A percentile compares a stretch with the other conserved stretches of the same genome.
Evolutionary conservation across 2,797 vertebrate species (phyloP).

Genomic region (Fistularia tabacaria): DNA sequence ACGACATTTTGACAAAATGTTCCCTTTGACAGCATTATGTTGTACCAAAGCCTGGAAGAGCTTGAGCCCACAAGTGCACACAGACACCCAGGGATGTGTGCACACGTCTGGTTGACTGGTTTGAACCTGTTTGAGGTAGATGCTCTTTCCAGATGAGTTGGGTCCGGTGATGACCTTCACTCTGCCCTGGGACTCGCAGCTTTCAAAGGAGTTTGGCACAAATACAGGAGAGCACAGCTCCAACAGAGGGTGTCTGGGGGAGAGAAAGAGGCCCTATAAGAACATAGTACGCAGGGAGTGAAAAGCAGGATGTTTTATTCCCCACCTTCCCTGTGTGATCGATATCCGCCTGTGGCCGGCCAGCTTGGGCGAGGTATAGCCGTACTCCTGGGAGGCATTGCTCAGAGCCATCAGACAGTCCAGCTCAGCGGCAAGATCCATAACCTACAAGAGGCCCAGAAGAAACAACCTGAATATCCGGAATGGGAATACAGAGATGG

Average conservation of each 20-base stretch:
- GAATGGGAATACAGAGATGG: too few relatives aligned
- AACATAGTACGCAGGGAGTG: not conserved
- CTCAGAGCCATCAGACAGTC: conserved; percentile 92
- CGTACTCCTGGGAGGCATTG: conserved; percentile 84
- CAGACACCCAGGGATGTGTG: too few relatives aligned
- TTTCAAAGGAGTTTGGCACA: conserved; percentile 86
- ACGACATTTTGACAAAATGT: too few relatives aligned
- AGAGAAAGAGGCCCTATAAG: not conserved
- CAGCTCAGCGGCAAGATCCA: conserved; percentile 86
- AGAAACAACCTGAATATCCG: conserved; percentile 1
- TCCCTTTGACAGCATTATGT: too few relatives aligned
- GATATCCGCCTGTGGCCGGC: conserved; percentile 69
- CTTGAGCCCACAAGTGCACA: too few relatives aligned
- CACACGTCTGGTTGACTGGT: not conserved
- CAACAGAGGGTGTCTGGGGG: conserved; percentile 86
- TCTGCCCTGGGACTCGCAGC: conserved; percentile 74
- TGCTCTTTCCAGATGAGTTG: conserved; percentile 95
- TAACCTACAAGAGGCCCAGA: conserved; percentile 62
- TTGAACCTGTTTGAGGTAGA: conserved; percentile 91
- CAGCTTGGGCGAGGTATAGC: conserved; percentile 83
- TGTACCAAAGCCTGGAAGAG: too few relatives aligned
- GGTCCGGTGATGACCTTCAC: conserved; percentile 94
- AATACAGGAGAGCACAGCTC: conserved; percentile 90
- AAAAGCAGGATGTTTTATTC: not conserved
- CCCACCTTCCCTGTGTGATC: conserved; percentile 86